Percentiles rank a stretch among this genome's conserved stretches.
These are phyloP conservation scores for Chironomus striatipennis DNA, from an alignment of 1,140 invertebrate genomes.

Conservation along the genomic window DNA sequence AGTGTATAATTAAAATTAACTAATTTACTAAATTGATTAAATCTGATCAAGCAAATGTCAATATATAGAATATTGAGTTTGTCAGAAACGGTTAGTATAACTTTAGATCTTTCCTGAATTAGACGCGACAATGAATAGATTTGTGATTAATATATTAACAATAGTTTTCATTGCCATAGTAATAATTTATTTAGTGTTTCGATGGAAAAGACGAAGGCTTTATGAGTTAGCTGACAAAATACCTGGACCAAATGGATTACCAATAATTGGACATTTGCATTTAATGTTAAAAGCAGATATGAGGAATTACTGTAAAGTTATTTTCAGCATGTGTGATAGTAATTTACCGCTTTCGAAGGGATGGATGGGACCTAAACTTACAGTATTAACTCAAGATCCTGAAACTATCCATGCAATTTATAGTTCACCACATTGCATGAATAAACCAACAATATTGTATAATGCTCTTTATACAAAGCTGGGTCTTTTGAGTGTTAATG, in stretches of 20 bases:
- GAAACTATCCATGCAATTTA: not conserved
- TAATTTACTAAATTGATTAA: too few relatives aligned
- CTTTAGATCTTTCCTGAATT: too few relatives aligned
- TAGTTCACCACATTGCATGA: not conserved
- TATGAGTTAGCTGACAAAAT: not conserved
- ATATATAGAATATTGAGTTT: too few relatives aligned
- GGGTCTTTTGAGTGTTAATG: not conserved
- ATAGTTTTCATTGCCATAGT: too few relatives aligned
- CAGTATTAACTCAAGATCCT: not conserved
- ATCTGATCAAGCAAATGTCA: too few relatives aligned
- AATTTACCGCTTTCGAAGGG: not conserved
- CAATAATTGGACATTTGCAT: not conserved
- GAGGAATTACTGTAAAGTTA: not conserved
- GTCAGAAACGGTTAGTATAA: too few relatives aligned
- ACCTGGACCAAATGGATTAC: not conserved
- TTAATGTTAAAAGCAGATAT: not conserved
- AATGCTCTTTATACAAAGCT: not conserved
- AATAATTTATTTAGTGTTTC: not conserved
- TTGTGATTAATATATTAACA: too few relatives aligned
- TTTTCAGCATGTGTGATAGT: not conserved
- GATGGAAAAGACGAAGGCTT: not conserved
- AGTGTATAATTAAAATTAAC: too few relatives aligned
- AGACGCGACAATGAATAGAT: too few relatives aligned
- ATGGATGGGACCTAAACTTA: not conserved
- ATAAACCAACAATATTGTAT: not conserved